Evolutionary conservation across 2,797 vertebrate species (phyloP).

Genomic region (Catamblyrhynchus diadema): DNA sequence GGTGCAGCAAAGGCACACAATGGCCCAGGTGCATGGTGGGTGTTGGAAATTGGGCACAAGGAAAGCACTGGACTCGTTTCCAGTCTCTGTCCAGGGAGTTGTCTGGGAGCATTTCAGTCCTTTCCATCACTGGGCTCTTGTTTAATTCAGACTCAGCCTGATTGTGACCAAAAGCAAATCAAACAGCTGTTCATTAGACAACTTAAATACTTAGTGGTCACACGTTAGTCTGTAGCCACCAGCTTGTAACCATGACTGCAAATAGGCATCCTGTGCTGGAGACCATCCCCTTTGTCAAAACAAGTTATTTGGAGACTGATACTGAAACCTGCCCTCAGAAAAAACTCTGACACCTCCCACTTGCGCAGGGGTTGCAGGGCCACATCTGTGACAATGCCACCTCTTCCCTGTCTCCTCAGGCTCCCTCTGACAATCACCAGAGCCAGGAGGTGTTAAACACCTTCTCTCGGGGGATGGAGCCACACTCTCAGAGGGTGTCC

Average conservation of each 20-base stretch:
- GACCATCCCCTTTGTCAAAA: not conserved
- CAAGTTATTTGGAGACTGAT: not conserved
- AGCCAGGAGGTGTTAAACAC: not conserved
- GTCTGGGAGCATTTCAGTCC: not conserved
- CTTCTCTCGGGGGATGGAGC: not conserved
- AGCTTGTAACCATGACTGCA: not conserved
- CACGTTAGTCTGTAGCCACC: not conserved
- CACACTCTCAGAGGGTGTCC: not conserved
- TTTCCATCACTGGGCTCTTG: not conserved
- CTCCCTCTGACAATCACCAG: not conserved
- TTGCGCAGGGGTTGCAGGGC: not conserved
- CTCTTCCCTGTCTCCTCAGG: not conserved
- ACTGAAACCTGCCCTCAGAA: not conserved
- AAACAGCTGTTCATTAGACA: slow-evolving; percentile 14
- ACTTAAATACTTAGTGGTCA: not conserved
- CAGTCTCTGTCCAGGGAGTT: not conserved
- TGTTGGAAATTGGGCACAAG: not conserved
- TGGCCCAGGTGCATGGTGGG: fast-evolving
- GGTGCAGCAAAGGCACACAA: not conserved
- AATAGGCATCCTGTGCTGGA: not conserved
- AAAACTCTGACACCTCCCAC: not conserved
- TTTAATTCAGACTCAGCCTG: not conserved
- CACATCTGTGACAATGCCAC: not conserved
- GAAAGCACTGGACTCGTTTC: not conserved
- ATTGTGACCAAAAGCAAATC: not conserved